Evolutionary conservation across 1,140 invertebrate species (phyloP), one percentile per base, ranked within the genome.

Genomic region (Drosophila navojoa): DNA sequence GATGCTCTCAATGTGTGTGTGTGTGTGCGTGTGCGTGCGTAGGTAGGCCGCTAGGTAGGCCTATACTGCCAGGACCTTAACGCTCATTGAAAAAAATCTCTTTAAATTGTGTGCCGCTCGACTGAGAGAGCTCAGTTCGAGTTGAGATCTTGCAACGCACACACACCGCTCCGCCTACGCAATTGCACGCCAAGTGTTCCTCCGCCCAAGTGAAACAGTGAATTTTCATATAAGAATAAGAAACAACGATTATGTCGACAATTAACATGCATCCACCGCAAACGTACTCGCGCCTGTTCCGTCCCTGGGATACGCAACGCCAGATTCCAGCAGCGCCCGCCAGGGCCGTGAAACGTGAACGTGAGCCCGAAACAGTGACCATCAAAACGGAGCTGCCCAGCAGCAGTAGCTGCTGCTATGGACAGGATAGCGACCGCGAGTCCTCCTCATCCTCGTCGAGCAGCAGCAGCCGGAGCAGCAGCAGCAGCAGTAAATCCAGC

Each of bases 221-320:
- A 58, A 0, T 32, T 66, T 57, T 52, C 9, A 45, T 15, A 61
- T 27, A 32, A 22, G 47, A 27, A 55, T 38, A 42, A 44, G n/a
- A 47, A 22, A 32, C 32, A 54, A 64, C 15, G 49, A 72, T 67
- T 77, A 91, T 92, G 91, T 92, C 91, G 68, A 76, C 77, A 19
- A 74, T 91, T 62, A 91, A 91, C 58, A 73, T 91, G 74, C 82
- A 81, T 54, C 90, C 91, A 53, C 90, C 91, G 50, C 91, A 92
- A 87, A 92, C 91, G 22, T 92, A 92, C 57, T 92, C 91, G 63
- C 84, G 91, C 35, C 75, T 92, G 16, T 92, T 92, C 75, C 91
- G 91, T 71, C 91, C 91, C 42, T 92, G 91, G 91, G 91, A 92
- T 79, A 75, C 71, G 32, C 84, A 89, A 54, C 78, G 86, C 4